These are phyloP conservation scores for Tethea ocularis DNA, from an alignment of 2,888 invertebrate genomes.

Conservation along the genomic window DNA sequence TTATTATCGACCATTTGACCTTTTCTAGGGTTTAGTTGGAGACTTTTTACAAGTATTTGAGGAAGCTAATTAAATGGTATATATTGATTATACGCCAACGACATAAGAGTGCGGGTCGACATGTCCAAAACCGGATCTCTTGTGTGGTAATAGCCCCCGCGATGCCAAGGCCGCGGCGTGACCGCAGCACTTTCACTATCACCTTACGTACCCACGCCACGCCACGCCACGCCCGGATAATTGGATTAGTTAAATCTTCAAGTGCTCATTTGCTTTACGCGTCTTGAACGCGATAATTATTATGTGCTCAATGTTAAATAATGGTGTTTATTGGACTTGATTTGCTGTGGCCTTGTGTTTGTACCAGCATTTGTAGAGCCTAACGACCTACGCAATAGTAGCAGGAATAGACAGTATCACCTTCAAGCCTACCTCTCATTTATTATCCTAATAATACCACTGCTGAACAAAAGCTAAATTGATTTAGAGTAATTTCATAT, in stretches of 20 bases:
- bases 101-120: not conserved
- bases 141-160: constrained; percentile 2
- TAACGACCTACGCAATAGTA: too few species aligned
- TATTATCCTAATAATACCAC: too few species aligned
- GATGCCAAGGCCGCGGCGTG: constrained; percentile 1
- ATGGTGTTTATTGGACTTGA: not conserved
- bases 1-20: too few species aligned
- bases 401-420: too few species aligned
- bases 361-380: too few species aligned
- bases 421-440: too few species aligned
- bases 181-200: constrained; percentile 3
- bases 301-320: not conserved
- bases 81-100: constrained; percentile 1
- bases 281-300: not conserved
- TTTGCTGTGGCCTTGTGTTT: too few species aligned
- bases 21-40: too few species aligned
- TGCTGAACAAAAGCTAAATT: too few species aligned
- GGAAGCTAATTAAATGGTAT: too few species aligned
- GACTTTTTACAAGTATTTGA: too few species aligned
- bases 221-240: not conserved
- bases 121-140: not conserved
- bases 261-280: not conserved
- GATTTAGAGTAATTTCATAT: too few species aligned
- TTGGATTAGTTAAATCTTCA: not conserved
- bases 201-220: not conserved